These are phyloP conservation scores for Brotogeris chrysoptera DNA, from an alignment of 2,797 vertebrate species.

Conservation along the genomic window DNA sequence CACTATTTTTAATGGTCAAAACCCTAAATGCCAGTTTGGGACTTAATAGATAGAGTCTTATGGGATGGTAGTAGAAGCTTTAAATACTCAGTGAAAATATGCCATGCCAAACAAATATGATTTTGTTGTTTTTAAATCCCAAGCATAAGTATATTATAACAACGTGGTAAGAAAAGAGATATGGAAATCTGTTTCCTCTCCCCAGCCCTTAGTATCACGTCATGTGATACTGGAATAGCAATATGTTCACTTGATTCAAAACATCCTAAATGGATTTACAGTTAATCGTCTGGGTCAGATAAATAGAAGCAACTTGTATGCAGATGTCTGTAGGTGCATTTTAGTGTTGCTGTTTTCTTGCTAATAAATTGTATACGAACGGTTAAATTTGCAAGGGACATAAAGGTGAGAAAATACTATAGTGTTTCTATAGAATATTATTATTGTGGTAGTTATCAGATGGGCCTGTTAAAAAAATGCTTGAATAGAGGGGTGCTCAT, in stretches of 20 bases:
- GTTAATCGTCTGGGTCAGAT: neutral
- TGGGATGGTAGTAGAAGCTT: neutral
- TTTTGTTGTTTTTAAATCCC: neutral
- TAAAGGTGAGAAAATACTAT: neutral
- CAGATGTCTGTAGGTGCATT: neutral
- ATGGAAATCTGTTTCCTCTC: accelerated
- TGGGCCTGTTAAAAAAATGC: neutral
- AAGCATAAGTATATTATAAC: neutral
- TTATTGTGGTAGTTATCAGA: neutral
- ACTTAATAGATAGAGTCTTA: neutral
- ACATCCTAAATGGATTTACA: neutral
- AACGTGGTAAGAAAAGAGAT: neutral
- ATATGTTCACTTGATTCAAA: neutral
- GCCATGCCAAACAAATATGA: neutral
- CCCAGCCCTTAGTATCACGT: neutral
- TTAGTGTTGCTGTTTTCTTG: neutral
- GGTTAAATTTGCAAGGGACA: neutral
- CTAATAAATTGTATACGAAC: neutral
- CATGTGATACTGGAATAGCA: neutral
- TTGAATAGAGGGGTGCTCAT: neutral
- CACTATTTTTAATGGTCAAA: neutral
- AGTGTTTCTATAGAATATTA: neutral
- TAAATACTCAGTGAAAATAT: neutral
- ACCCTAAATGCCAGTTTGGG: neutral
- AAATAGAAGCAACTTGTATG: neutral